Evolutionary conservation across 30 jellyfish, hydroid and myxozoan genomes (phyloP), one percentile per base, ranked within the genome.

Genomic region (Cassiopea xamachana): DNA sequence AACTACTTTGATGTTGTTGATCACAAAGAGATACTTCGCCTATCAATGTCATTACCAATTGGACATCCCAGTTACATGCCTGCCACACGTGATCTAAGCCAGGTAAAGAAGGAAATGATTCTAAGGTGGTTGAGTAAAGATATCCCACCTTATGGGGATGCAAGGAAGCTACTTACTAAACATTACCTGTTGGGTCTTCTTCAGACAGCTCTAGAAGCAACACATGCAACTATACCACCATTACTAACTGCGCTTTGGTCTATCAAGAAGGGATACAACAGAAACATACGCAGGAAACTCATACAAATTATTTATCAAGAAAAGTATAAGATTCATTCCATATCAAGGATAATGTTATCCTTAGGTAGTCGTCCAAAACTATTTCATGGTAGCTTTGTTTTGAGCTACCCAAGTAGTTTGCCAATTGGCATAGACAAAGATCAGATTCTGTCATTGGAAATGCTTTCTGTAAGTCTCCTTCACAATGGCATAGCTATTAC

Each of bases 61-160:
- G 55, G 83, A 48, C 94, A 87, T 68, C 89, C 94, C 4, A 61
- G 89, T 48, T 87, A 60, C 64, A 87, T 87, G 94, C 94, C 94
- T 46, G 84, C 84, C 17, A 87, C 89, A 7, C 76, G 94, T 17
- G 94, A 87, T 68, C 89, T 87, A 16, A 46, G 87, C 58, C 19
- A 60, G 14, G 73, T 60, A 45, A 77, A 72, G 47, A 81, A 39
- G 60, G 62, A 64, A 0, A 87, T 87, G 94, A 87, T 87, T 46
- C 45, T 87, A 1, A 77, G 59, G 5, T 87, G 94, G 94, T 69
- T 87, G 51, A 77, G 55, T 46, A 87, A 87, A 50, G 84, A 76
- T 7, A 55, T 46, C 43, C 94, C 94, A 6, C 44, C 50, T 15
- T 77, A 76, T 78, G 94, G 94, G 7, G 89, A 87, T 55, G 78